Conservation (phyloP, 2,797 vertebrate genomes). For the Delichon dasypus region DNA sequence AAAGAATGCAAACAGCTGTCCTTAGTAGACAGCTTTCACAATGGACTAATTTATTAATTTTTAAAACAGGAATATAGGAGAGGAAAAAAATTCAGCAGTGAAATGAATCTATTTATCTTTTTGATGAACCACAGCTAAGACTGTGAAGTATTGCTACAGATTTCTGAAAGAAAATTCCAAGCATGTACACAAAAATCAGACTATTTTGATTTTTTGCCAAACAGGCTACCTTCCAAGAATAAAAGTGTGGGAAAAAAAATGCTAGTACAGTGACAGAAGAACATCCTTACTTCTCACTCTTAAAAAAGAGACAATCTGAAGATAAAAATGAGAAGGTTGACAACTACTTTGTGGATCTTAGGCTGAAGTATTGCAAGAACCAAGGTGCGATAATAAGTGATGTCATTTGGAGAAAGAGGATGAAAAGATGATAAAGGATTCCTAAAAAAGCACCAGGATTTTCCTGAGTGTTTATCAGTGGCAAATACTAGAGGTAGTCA, state of each 20-base stretch:
- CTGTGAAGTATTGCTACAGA: neutral
- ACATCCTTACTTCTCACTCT: conserved; percentile 26
- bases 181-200: conserved; percentile 44
- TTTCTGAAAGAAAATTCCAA: conserved; percentile 52
- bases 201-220: conserved; percentile 59
- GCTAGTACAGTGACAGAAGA: conserved; percentile 24
- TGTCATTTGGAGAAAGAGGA: neutral
- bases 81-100: neutral
- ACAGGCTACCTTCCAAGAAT: conserved; percentile 64
- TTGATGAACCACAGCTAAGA: conserved; percentile 6
- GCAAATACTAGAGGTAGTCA: neutral
- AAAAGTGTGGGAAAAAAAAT: conserved; percentile 63
- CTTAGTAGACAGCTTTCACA: neutral
- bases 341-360: neutral
- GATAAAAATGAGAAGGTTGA: conserved; percentile 46
- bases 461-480: neutral
- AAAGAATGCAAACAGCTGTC: conserved; percentile 2
- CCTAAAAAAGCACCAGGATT: neutral
- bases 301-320: conserved; percentile 37
- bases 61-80: neutral
- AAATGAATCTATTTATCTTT: neutral
- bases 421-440: neutral
- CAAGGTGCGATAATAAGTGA: neutral
- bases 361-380: neutral
- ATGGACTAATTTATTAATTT: neutral